phyloP scores from a whole-genome alignment of 64 coral and sea anemone species.

The Porites australiensis region DNA sequence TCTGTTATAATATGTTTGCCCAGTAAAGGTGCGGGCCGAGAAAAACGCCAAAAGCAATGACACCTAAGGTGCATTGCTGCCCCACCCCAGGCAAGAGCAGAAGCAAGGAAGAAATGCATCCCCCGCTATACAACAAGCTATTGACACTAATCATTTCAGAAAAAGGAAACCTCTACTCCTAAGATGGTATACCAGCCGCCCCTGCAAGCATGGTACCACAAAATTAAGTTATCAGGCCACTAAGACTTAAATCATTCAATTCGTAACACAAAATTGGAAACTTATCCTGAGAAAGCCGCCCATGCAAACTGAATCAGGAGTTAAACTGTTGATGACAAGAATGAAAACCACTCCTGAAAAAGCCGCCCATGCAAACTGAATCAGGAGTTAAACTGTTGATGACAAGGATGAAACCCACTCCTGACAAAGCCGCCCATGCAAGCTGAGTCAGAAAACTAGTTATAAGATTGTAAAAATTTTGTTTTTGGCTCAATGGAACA shows the following conservation, averaged over 20 bases:
- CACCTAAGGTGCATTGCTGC: conserved; percentile 8
- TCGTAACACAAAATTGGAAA: background rate
- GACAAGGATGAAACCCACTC: no score
- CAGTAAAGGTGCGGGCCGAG: no score
- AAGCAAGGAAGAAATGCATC: background rate
- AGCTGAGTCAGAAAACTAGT: background rate
- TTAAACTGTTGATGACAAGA: background rate
- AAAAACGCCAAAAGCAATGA: no score
- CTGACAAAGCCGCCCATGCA: background rate
- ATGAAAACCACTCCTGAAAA: conserved; percentile 13
- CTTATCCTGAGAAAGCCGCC: conserved; percentile 18
- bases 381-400: no score
- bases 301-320: conserved; percentile 46
- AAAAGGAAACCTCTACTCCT: background rate
- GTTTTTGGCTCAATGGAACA: no score
- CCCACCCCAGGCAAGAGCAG: conserved; percentile 20
- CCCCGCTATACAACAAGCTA: conserved; percentile 5
- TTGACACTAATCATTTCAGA: background rate
- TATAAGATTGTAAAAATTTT: no score
- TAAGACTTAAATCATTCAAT: background rate
- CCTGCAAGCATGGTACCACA: background rate
- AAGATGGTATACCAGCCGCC: conserved; percentile 16
- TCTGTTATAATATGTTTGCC: no score
- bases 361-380: background rate
- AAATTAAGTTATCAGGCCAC: background rate